Evolutionary conservation across 2,797 vertebrate genomes (phyloP), one percentile per base, ranked within the genome.

Genomic region (Megaceryle alcyon): DNA sequence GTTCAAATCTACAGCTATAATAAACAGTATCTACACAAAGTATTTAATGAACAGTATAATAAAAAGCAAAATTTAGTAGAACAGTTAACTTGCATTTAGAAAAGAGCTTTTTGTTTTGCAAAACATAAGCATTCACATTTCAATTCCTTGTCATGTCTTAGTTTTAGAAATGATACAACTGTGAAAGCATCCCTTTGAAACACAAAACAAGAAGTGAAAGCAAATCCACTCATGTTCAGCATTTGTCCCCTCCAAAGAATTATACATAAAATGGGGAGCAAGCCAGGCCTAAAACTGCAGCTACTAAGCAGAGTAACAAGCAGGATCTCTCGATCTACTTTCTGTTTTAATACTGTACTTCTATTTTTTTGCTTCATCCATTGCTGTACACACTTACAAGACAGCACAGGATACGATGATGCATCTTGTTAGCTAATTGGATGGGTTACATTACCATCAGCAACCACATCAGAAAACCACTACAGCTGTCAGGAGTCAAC

Each of bases 391-490:
- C 0, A 0, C 25, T 73, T 51, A 60, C 20, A 84, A 63, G n/a
- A 65, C 12, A 66, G 25, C 10, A 2, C 5, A 35, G 31, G 29
- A 18, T 29, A 65, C 79, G 29, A 63, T 0, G 0, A 54, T 17
- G 26, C 63, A 80, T 33, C 72, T 75, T 2, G 0, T 80, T 41
- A 79, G 54, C n/a, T 66, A 84, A 72, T 2, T 51, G 23, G 61
- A 37, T 44, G 23, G 41, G 35, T 66, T 82, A 83, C 18, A 25
- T 0, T 6, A n/a, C 71, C 44, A 51, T 68, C 51, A 80, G 57
- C 19, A 73, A 84, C 66, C 35, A 14, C 39, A 57, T 57, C 57
- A 92, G 61, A 69, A 88, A 91, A 68, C n/a, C 31, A 61, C 18
- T 4, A 1, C 0, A 39, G 68, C 1, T 0, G 35, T 25, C 63